Conservation (phyloP, 2,113 vertebrate species). For the Laticauda laticaudata region DNA sequence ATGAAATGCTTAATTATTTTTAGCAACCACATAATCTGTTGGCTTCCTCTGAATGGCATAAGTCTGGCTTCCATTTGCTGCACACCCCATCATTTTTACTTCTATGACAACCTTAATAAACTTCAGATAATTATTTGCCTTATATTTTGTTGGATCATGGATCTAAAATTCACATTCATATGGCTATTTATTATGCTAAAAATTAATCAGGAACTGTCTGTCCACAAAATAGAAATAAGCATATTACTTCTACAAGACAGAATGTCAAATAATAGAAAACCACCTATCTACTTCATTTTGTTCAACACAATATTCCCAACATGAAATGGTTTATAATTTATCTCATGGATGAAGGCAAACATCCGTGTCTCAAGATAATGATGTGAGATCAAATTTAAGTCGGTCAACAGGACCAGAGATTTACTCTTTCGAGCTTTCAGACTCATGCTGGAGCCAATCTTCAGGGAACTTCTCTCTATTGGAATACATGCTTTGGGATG, state of each 20-base stretch:
- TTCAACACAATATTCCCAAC: background rate
- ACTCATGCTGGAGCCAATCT: background rate
- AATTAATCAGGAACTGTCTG: background rate
- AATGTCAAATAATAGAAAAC: background rate
- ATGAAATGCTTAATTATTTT: background rate
- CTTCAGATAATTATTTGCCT: conserved; percentile 6
- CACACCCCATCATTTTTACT: background rate
- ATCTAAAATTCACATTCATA: background rate
- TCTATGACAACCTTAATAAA: conserved; percentile 15
- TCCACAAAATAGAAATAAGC: background rate
- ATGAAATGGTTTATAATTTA: too few relatives aligned
- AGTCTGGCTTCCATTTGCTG: background rate
- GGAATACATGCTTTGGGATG: background rate
- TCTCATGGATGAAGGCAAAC: background rate
- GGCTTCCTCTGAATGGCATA: background rate
- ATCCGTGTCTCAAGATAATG: background rate
- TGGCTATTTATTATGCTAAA: background rate
- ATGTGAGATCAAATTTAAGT: background rate
- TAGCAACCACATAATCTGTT: background rate
- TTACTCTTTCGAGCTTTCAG: background rate
- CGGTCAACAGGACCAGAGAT: background rate
- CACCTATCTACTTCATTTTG: background rate
- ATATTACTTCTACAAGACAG: background rate
- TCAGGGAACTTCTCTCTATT: background rate
- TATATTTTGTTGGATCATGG: background rate